Base-by-base conservation (phyloP, 2,888 invertebrate species). In the Eutolmus rufibarbis region DNA sequence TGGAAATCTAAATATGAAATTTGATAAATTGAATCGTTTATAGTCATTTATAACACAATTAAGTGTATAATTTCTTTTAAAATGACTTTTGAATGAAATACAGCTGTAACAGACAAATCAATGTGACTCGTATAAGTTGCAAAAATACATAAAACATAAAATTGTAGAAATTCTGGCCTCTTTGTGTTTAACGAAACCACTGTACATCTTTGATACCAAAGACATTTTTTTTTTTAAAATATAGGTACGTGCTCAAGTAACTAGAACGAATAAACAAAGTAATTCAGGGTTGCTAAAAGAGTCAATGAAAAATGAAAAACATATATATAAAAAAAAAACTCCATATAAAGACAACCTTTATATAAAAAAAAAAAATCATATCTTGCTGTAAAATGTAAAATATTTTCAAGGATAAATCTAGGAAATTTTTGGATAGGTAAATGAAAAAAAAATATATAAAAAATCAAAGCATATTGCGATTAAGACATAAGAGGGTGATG, bases 331-430 rank as follows among this genome's bases (percentile, higher is more conserved):
- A 77, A 57, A 37, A 82, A 82, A 82, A 82, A n/a, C 19, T 57
- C 46, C 8, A 57, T 57, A 43, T 74, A 46, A 66, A 82, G 31
- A n/a, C 56, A 57, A 82, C 14, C 79, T 82, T 82, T 82, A 82
- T 82, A 82, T 82, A 57, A 57, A 28, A 66, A 56, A 66, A 56
- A 56, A 66, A 23, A 57, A 37, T 66, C 82, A 82, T 82, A 82
- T 82, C 82, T 82, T 82, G 66, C 66, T 82, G 82, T 82, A 82
- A 82, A 37, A 66, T 82, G 43, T 81, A 56, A 81, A 81, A 51
- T 82, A 82, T 66, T 82, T 82, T 82, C 82, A 56, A 37, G 12
- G 9, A n/a, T 34, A 57, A 82, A 34, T 51, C 19, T 82, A 82
- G 57, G 23, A 51, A 23, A 56, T 81, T 81, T 81, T 81, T 14